Evolutionary conservation across 2,888 invertebrate species (phyloP), one percentile per base, ranked within the genome.

Genomic region (Dicranocentrus wangi): DNA sequence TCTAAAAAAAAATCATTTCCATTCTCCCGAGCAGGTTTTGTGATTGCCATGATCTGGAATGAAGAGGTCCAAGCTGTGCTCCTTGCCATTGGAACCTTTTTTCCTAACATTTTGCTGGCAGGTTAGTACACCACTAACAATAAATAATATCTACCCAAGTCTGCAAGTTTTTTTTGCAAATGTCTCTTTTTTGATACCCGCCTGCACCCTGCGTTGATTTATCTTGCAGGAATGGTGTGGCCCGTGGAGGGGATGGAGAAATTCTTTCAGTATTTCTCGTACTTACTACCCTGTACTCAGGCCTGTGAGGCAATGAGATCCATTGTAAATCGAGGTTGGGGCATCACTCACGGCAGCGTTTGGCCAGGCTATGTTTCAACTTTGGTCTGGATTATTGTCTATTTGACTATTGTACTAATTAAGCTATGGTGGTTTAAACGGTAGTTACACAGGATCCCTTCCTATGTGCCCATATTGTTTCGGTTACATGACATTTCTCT

Each of bases 221-320:
- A n/a, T n/a, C n/a, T n/a, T n/a, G n/a, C 87, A 92, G 97, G 97
- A 71, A 96, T 97, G 42, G 95, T 97, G 88, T 97, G 97, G 97
- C 97, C 97, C 81, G 93, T 97, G 82, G 96, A 97, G 89, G 96
- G 96, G 76, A 97, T 98, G 95, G 97, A 97, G 5, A 1, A 91
- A 92, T 87, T 91, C 94, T 80, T 84, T n/a, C 83, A 82, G 42
- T n/a, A 3, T 17, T n/a, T 72, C 23, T 58, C 43, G 1, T 23
- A 88, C 89, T n/a, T 69, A 8, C 53, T 84, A 2, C 84, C 84
- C 2, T 71, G 77, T 21, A 83, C 82, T 8, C 55, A 80, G 7
- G 43, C 71, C 1, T 55, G 58, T 5, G 83, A 82, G 39, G 42
- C 80, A 13, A 42, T 83, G 10, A 43, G 83, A 1, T 69, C 79